These are phyloP conservation scores for Ichneumoninae sp. DNA, from an alignment of 2,888 invertebrate genomes.

Conservation along the genomic window DNA sequence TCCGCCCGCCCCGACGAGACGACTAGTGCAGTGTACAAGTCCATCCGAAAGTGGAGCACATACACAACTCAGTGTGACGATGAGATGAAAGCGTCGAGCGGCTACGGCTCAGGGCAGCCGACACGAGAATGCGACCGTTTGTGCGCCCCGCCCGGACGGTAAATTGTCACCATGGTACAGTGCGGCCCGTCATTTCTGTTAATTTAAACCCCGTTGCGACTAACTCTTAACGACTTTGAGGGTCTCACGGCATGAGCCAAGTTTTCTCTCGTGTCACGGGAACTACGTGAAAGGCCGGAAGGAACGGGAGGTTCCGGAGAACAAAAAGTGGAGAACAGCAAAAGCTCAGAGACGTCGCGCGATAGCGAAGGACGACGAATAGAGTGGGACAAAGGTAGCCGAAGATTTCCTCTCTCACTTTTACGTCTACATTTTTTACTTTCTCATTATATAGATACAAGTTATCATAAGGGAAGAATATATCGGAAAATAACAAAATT, in stretches of 20 bases:
- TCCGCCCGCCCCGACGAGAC: neutral
- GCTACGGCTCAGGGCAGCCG: conserved; percentile 20
- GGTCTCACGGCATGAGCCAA: conserved; percentile 65
- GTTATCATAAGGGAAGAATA: neutral
- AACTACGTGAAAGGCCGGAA: conserved; percentile 41
- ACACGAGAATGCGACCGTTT: conserved; percentile 47
- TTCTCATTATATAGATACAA: neutral
- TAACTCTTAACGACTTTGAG: conserved; percentile 71
- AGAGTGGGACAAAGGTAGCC: conserved; percentile 40
- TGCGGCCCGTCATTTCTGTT: conserved; percentile 67
- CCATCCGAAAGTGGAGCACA: conserved; percentile 30
- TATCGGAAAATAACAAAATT: neutral
- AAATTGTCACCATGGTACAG: conserved; percentile 69
- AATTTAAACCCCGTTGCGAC: conserved; percentile 72
- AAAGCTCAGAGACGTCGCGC: conserved; percentile 50
- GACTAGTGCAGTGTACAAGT: conserved; percentile 30
- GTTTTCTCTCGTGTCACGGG: conserved; percentile 67
- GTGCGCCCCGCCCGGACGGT: conserved; percentile 48
- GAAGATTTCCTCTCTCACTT: conserved; percentile 39
- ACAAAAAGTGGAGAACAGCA: conserved; percentile 17
- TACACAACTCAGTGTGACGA: conserved; percentile 22
- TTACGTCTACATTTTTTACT: conserved; percentile 41
- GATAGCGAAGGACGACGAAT: conserved; percentile 38
- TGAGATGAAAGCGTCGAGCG: conserved; percentile 41
- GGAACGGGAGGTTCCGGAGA: conserved; percentile 8